Evolutionary conservation across 1,140 invertebrate species (phyloP).

Genomic region (Chymomyza costata): DNA sequence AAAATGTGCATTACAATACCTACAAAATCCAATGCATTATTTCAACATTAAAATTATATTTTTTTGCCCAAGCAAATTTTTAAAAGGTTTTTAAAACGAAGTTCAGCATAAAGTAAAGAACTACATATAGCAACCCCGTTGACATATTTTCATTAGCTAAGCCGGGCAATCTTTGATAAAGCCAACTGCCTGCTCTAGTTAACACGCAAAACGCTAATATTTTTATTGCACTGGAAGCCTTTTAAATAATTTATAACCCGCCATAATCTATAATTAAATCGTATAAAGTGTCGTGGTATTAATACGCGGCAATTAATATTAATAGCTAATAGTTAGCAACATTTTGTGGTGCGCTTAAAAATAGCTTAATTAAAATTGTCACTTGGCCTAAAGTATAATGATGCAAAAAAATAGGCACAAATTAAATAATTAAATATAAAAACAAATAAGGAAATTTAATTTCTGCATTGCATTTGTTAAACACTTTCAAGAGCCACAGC

Average conservation of each 20-base stretch:
- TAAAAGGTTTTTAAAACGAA: too few relatives aligned
- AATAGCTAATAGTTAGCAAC: constrained; percentile 46
- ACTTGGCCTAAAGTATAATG: constrained; percentile 46
- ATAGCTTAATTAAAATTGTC: constrained; percentile 65
- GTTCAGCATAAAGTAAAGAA: too few relatives aligned
- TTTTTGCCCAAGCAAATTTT: too few relatives aligned
- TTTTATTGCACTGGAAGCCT: too few relatives aligned
- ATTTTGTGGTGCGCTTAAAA: constrained; percentile 27
- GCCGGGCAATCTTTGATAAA: too few relatives aligned
- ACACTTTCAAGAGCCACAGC: constrained; percentile 40
- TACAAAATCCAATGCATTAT: too few relatives aligned
- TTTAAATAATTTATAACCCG: background rate
- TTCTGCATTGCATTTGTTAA: constrained; percentile 17
- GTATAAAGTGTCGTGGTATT: constrained; percentile 42
- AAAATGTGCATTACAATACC: too few relatives aligned
- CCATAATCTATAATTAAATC: constrained; percentile 73
- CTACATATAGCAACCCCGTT: too few relatives aligned
- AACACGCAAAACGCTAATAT: too few relatives aligned
- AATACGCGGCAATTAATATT: constrained; percentile 59
- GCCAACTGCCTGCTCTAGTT: too few relatives aligned
- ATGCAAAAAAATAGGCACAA: constrained; percentile 41
- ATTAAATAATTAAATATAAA: constrained; percentile 5
- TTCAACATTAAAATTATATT: too few relatives aligned
- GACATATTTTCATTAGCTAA: too few relatives aligned
- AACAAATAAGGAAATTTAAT: background rate